Base-by-base conservation (phyloP, 2,888 invertebrate species). In the Oxycera nigricornis region DNA sequence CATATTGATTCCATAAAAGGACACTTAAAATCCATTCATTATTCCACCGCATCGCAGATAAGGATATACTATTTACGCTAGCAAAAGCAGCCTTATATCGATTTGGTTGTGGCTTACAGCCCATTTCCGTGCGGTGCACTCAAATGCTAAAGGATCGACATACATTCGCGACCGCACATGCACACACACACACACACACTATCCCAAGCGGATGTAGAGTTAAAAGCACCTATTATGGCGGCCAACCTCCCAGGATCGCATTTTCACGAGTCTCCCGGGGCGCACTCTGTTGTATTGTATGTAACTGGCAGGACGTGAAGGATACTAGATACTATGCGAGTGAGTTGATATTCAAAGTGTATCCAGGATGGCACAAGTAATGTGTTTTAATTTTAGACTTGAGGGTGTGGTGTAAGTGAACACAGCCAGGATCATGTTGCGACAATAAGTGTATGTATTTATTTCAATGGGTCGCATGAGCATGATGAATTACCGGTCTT, bases 211-310 rank as follows among this genome's bases (percentile, higher is more conserved):
- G 55, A 55, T 55, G 55, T 55, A 55, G 24, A 55, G 55, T 55
- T 55, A 55, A 55, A 55, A 55, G 55, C 55, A n/a, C 22, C 55
- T 55, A 55, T 55, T 55, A 55, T 55, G 20, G 24, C 55, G 20
- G 9, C 20, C 22, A 55, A 55, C 55, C 55, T 55, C 9, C 46
- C 46, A 46, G 46, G 11, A 46, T 46, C 46, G n/a, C 17, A 46
- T 46, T 46, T 7, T n/a, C 3, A 46, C 46, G 17, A 3, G 11
- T 14, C 46, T 46, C 46, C 46, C 46, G 46, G 46, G n/a, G n/a
- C n/a, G n/a, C n/a, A n/a, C 46, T 46, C 46, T 17, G 17, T 46
- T 46, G 17, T 46, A n/a, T n/a, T n/a, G n/a, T n/a, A n/a, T 46
- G 6, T 2, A 17, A 14, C 46, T 46, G 46, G 46, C 46, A 17